These are phyloP conservation scores for Dromaius novaehollandiae DNA, from an alignment of 2,113 vertebrate species.

Conservation along the genomic window DNA sequence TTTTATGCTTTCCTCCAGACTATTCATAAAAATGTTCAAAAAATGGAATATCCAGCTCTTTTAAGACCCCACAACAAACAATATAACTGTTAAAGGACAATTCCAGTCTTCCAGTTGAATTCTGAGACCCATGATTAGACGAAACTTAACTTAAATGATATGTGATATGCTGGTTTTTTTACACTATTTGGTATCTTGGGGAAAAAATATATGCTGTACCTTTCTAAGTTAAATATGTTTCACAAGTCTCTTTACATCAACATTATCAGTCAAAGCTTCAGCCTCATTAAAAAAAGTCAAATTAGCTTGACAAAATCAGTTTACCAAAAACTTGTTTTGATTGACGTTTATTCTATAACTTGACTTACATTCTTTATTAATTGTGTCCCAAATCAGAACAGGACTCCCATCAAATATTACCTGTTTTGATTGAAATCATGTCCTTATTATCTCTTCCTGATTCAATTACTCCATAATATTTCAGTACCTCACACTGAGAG, in stretches of 20 bases:
- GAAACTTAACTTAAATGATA: neutral
- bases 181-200: rapidly evolving
- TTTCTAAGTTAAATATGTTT: neutral
- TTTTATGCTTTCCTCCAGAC: neutral
- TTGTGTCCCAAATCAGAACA: neutral
- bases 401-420: neutral
- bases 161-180: no score
- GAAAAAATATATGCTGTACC: neutral
- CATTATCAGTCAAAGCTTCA: neutral
- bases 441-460: neutral
- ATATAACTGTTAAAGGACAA: neutral
- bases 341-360: neutral
- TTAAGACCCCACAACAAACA: rapidly evolving
- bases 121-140: rapidly evolving
- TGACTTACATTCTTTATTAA: neutral
- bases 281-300: neutral
- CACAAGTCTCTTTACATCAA: neutral
- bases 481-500: neutral
- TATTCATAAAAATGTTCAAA: neutral
- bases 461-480: neutral
- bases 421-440: neutral
- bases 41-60: neutral
- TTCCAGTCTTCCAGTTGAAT: neutral
- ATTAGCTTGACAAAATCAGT: neutral
- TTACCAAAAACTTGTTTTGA: neutral